A percentile compares a stretch with the other conserved stretches of the same genome.
Evolutionary conservation across 2,888 invertebrate genomes (phyloP).

Genomic region (Polydrusus pterygomalis): DNA sequence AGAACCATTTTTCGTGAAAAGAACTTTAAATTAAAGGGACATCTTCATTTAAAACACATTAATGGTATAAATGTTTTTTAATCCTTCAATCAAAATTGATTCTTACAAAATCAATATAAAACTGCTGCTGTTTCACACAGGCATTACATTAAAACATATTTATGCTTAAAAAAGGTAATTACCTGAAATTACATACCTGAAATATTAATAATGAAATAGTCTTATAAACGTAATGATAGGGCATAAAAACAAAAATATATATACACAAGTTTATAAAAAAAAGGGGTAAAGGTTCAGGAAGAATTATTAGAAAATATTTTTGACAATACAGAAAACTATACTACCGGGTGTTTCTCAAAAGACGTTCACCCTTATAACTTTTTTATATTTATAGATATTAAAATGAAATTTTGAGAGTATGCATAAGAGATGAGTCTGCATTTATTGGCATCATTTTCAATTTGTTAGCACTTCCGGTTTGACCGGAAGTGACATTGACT

Average conservation of each 20-base stretch:
- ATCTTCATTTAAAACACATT: constrained; percentile 4
- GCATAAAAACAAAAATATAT: neutral
- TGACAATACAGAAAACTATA: too few species aligned
- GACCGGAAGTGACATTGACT: too few species aligned
- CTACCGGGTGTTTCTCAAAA: too few species aligned
- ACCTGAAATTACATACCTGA: constrained; percentile 14
- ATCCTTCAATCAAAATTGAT: constrained; percentile 29
- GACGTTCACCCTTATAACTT: too few species aligned
- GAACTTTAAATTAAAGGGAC: too few species aligned
- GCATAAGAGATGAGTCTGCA: too few species aligned
- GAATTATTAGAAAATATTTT: neutral
- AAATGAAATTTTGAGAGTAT: too few species aligned
- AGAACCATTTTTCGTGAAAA: too few species aligned
- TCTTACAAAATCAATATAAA: constrained; percentile 41
- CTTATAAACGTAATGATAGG: neutral
- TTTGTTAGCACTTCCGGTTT: too few species aligned
- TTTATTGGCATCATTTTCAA: too few species aligned
- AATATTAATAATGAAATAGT: constrained; percentile 14
- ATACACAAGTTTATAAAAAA: neutral
- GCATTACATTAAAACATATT: constrained; percentile 15
- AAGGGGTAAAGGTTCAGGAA: neutral
- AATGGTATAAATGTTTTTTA: constrained; percentile 21
- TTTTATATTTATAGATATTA: too few species aligned
- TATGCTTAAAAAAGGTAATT: constrained; percentile 3
- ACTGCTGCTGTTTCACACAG: constrained; percentile 36